Conservation (phyloP, 2,113 vertebrate species). For the Zosterops borbonicus region DNA sequence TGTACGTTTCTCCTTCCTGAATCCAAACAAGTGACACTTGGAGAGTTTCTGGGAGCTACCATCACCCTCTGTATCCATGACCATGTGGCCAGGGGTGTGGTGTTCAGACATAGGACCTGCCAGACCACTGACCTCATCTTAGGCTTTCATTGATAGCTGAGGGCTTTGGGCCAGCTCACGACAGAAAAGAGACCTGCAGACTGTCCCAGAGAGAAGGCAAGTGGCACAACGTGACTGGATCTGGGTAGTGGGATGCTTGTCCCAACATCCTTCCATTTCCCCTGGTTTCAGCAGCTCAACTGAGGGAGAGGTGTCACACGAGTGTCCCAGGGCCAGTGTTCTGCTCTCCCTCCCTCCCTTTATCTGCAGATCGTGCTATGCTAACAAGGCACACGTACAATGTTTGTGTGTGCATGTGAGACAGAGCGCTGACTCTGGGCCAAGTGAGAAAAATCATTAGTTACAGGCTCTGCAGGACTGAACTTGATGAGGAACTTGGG, state of each 20-base stretch:
- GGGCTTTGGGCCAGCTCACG: background rate
- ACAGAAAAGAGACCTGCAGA: background rate
- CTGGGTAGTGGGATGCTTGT: background rate
- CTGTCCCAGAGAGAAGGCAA: background rate
- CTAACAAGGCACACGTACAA: constrained; percentile 63
- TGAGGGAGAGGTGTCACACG: rapidly evolving
- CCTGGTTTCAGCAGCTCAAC: background rate
- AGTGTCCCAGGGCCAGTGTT: background rate
- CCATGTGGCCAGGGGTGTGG: background rate
- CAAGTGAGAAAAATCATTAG: constrained; percentile 68
- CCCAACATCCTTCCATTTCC: rapidly evolving
- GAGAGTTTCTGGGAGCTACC: background rate
- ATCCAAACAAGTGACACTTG: background rate
- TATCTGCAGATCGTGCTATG: constrained; percentile 29
- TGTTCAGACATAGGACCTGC: background rate
- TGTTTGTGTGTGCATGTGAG: constrained; percentile 61
- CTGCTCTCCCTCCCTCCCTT: background rate
- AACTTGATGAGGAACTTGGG: constrained; percentile 51
- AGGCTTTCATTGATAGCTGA: background rate
- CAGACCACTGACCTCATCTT: background rate
- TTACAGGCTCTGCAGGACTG: constrained; percentile 65
- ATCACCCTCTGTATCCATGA: background rate
- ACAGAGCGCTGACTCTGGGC: constrained; percentile 2
- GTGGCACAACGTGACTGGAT: rapidly evolving
- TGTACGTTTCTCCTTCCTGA: background rate